Percentiles rank a stretch among this genome's conserved stretches.
These are phyloP conservation scores for Neomonachus schauinslandi DNA, from an alignment of 2,113 vertebrate species.

Conservation along the genomic window DNA sequence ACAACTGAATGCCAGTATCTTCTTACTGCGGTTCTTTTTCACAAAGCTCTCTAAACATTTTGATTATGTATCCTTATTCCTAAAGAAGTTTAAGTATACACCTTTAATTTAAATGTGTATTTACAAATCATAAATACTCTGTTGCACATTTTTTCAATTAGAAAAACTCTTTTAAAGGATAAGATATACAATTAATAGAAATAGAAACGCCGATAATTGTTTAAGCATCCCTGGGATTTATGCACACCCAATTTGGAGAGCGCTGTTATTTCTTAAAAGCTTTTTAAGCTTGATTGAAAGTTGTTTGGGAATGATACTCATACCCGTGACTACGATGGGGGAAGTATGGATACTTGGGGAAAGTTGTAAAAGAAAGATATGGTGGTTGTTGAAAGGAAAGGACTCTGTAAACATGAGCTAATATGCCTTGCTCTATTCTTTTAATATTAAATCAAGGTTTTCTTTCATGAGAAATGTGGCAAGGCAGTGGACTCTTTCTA, in stretches of 20 bases:
- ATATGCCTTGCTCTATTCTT: constrained; percentile 77
- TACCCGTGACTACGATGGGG: background rate
- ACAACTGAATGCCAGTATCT: background rate
- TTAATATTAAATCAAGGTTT: constrained; percentile 85
- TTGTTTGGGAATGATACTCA: background rate
- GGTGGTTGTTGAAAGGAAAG: background rate
- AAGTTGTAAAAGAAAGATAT: background rate
- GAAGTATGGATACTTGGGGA: background rate
- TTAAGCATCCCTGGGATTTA: background rate
- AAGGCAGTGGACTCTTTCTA: constrained; percentile 79
- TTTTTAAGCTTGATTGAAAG: background rate
- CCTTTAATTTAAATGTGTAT: background rate
- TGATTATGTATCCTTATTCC: background rate
- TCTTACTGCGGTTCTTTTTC: background rate
- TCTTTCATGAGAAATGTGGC: constrained; percentile 84
- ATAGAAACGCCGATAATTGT: background rate
- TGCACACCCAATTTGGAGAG: background rate
- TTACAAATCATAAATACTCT: background rate
- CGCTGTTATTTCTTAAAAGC: background rate
- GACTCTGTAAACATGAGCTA: constrained; percentile 75
- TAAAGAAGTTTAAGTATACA: background rate
- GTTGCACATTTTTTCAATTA: background rate
- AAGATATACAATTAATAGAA: background rate
- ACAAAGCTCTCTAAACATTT: background rate
- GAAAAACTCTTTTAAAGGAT: background rate